Evolutionary conservation across 2,797 vertebrate genomes (phyloP), one percentile per base, ranked within the genome.

Genomic region (Bradypus variegatus): DNA sequence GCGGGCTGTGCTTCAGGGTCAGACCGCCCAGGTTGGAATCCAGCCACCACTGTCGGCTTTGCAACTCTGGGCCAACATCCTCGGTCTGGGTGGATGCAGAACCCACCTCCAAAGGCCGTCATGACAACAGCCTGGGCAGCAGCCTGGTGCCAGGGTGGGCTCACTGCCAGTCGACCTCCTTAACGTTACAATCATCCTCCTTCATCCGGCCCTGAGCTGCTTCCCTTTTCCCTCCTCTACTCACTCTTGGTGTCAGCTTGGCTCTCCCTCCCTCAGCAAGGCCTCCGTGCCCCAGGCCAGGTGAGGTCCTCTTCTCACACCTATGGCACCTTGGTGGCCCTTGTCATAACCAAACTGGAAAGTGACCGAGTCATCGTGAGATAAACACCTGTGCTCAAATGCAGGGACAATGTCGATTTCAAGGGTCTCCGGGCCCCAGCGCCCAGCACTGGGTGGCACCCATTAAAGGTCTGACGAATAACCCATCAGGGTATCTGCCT

Each of bases 351-450:
- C 45, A 38, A 33, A 33, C 3, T 5, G 6, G 23, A 45, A 11
- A 45, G 79, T 14, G 60, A 81, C 60, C 33, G 58, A 10, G 38
- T 58, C 58, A 38, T 23, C 29, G 36, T 58, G 38, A 0, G 1
- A 8, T 64, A 78, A 29, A 18, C 16, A 23, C 62, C 10, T 31
- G 11, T 31, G 38, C 21, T 38, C 9, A 16, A 45, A 38, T 18
- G 8, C 3, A 5, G 6, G 38, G 60, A 10, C 18, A 9, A 33
- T 0, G 7, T 23, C 38, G 27, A 14, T 27, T 1, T 18, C 64
- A 15, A 21, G 33, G 33, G 64, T 36, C 23, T 9, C 13, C 3
- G 19, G 6, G 10, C 64, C 31, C 21, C 2, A 10, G 81, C 14
- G 14, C 81, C 31, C 29, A 13, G 60, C 80, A 2, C 60, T 29